Percentiles rank a stretch among this genome's conserved stretches.
Evolutionary conservation across 2,797 vertebrate genomes (phyloP).

Genomic region (Taenioides sp.): DNA sequence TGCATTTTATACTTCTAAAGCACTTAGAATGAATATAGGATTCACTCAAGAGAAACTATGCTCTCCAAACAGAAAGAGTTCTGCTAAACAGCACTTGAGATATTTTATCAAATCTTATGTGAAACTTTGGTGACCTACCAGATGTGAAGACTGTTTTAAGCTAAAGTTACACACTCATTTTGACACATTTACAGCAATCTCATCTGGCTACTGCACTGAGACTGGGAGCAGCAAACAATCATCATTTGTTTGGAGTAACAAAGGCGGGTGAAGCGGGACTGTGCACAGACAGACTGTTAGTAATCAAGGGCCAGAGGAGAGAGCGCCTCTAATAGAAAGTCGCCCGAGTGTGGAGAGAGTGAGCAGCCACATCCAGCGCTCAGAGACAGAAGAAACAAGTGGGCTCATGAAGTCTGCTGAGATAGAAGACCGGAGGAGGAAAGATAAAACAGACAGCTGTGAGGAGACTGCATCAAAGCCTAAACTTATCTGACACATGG

Average conservation of each 20-base stretch:
- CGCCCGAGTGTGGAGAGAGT: slow-evolving; percentile 59
- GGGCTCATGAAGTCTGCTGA: slow-evolving; percentile 36
- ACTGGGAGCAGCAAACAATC: slow-evolving; percentile 63
- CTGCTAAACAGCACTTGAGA: slow-evolving; percentile 25
- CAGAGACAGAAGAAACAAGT: slow-evolving; percentile 38
- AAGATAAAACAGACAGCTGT: slow-evolving; percentile 42
- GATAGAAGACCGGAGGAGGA: slow-evolving; percentile 24
- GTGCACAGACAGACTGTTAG: slow-evolving; percentile 56
- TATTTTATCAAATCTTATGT: slow-evolving; percentile 34
- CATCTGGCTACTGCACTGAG: slow-evolving; percentile 70
- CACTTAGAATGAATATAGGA: slow-evolving; percentile 20
- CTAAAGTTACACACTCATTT: slow-evolving; percentile 27
- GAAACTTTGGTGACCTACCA: slow-evolving; percentile 31
- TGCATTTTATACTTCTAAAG: slow-evolving; percentile 27
- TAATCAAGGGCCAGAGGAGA: slow-evolving; percentile 57
- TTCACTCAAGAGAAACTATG: slow-evolving; percentile 11
- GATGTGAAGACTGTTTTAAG: slow-evolving; percentile 43
- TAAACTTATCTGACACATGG: slow-evolving; percentile 48
- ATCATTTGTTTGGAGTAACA: slow-evolving; percentile 69
- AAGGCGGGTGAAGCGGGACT: slow-evolving; percentile 51
- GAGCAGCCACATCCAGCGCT: slow-evolving; percentile 32
- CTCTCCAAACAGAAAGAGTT: slow-evolving; percentile 22
- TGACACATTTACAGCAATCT: slow-evolving; percentile 62
- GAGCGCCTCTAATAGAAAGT: slow-evolving; percentile 66
- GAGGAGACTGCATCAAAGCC: slow-evolving; percentile 52